phyloP scores from a whole-genome alignment of 2,113 vertebrate genomes.

The Hippocampus zosterae region DNA sequence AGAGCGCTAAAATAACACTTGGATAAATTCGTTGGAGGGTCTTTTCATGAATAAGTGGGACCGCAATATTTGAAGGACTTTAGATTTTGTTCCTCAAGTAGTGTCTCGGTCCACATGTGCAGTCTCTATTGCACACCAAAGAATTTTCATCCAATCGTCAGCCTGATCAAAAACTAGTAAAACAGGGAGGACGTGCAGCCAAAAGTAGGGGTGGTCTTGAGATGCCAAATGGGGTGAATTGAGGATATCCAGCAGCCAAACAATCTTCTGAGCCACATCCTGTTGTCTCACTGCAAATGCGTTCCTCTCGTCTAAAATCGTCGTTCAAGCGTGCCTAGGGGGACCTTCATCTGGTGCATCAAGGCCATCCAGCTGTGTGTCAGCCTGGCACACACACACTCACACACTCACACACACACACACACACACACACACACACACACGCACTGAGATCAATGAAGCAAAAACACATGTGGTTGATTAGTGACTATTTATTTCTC shows the following conservation, averaged over 20 bases:
- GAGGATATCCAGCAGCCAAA: conserved; percentile 1
- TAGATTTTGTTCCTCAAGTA: background rate
- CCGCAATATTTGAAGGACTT: too few relatives aligned
- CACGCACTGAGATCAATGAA: background rate
- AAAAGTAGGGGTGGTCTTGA: background rate
- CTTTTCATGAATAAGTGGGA: too few relatives aligned
- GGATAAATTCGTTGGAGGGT: too few relatives aligned
- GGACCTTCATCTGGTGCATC: background rate
- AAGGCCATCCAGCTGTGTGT: background rate
- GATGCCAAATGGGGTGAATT: background rate
- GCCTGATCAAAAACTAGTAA: background rate
- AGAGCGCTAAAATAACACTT: too few relatives aligned
- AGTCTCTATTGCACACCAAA: background rate
- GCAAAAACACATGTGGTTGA: conserved; percentile 7
- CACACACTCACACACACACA: background rate
- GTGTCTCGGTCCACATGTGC: background rate
- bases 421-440: background rate
- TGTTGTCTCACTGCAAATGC: conserved; percentile 24
- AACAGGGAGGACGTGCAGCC: background rate
- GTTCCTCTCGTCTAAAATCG: conserved; percentile 10
- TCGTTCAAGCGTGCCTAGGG: background rate
- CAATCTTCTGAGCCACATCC: conserved; percentile 2
- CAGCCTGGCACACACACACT: background rate
- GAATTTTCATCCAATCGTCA: background rate
- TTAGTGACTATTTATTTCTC: background rate